Evolutionary conservation across 2,797 vertebrate species (phyloP).

Genomic region (Cygnus olor): DNA sequence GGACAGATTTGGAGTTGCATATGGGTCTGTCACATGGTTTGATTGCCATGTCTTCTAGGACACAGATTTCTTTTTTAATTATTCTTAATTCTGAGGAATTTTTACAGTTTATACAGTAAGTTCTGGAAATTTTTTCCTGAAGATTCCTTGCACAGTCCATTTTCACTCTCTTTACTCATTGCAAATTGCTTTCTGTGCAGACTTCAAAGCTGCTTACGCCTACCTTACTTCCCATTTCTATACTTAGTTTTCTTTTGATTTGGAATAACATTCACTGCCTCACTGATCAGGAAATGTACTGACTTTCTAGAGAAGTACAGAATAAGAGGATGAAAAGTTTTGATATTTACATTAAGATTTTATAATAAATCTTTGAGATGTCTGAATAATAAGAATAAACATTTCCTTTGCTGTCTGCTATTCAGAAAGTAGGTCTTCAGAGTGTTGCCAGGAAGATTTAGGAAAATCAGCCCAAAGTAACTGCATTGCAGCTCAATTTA

Average conservation of each 20-base stretch:
- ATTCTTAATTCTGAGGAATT: constrained; percentile 76
- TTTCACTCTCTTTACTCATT: neutral
- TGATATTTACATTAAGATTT: constrained; percentile 57
- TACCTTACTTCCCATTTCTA: constrained; percentile 54
- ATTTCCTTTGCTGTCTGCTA: constrained; percentile 20
- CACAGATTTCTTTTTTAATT: constrained; percentile 78
- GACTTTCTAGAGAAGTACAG: constrained; percentile 22
- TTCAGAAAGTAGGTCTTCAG: constrained; percentile 44
- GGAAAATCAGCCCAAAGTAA: constrained; percentile 14
- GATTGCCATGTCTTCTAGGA: constrained; percentile 81
- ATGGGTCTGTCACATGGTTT: constrained; percentile 85
- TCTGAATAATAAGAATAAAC: constrained; percentile 42
- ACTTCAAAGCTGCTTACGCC: constrained; percentile 54
- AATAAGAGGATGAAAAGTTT: constrained; percentile 37
- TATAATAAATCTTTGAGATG: constrained; percentile 40
- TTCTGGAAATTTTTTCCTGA: constrained; percentile 67
- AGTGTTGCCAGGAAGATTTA: constrained; percentile 35
- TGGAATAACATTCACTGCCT: constrained; percentile 54
- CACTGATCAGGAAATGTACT: constrained; percentile 26
- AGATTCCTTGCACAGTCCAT: constrained; percentile 23
- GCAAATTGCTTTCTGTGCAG: constrained; percentile 41
- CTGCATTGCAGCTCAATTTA: neutral
- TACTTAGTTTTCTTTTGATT: constrained; percentile 59
- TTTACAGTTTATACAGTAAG: constrained; percentile 65
- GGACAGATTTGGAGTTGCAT: constrained; percentile 86